Percentiles rank a stretch among this genome's conserved stretches.
These are phyloP conservation scores for Podocnemis expansa DNA, from an alignment of 2,113 vertebrate species.

Conservation along the genomic window DNA sequence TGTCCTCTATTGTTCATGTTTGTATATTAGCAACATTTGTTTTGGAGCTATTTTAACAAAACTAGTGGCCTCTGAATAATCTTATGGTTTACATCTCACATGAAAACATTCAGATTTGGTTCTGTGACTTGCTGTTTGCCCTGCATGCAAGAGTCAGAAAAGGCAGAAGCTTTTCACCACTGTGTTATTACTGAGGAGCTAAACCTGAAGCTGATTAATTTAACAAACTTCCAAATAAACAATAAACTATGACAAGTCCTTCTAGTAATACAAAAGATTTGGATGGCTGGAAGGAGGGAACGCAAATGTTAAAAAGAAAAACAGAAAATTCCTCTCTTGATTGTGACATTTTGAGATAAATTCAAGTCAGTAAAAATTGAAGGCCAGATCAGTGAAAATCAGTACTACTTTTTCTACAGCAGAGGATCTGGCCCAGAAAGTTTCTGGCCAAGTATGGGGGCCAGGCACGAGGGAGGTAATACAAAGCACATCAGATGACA, in stretches of 20 bases:
- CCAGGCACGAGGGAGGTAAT: neutral
- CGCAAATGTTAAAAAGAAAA: neutral
- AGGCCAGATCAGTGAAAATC: neutral
- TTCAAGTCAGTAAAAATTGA: neutral
- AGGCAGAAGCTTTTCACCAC: neutral
- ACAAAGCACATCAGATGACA: neutral
- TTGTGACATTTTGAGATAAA: neutral
- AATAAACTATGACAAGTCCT: neutral
- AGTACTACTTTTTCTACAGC: neutral
- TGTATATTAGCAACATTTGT: neutral
- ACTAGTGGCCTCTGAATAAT: neutral
- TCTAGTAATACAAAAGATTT: neutral
- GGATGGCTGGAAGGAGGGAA: neutral
- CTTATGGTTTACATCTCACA: neutral
- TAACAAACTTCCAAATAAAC: conserved; percentile 2
- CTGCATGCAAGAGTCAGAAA: neutral
- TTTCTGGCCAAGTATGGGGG: neutral
- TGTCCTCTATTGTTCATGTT: neutral
- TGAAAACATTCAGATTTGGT: neutral
- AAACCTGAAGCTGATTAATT: conserved; percentile 27
- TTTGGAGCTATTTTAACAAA: neutral
- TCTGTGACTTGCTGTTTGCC: fast-evolving
- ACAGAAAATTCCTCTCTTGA: neutral
- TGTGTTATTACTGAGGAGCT: neutral
- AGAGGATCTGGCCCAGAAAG: neutral